These are phyloP conservation scores for human DNA, from an alignment of 2,113 vertebrate species.

Conservation along the genomic window GRCh38 chr12:63813501-63814000, in stretches of 20 bases:
- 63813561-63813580: not conserved
- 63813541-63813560: not conserved
- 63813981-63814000: no score
- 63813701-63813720: not conserved
- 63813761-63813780: not conserved
- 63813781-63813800: not conserved
- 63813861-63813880: no score
- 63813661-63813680: not conserved
- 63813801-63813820: not conserved
- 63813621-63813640: not conserved
- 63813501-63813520: not conserved
- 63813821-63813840: no score
- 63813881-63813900: no score
- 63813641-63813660: not conserved
- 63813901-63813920: no score
- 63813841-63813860: no score
- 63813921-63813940: no score
- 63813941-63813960: no score
- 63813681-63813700: not conserved
- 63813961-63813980: no score
- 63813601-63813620: not conserved
- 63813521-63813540: not conserved
- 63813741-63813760: not conserved
- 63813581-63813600: not conserved
- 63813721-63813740: conserved; percentile 1